Base-by-base conservation (phyloP, 2,888 invertebrate species). In the Netelia fuscicornis region DNA sequence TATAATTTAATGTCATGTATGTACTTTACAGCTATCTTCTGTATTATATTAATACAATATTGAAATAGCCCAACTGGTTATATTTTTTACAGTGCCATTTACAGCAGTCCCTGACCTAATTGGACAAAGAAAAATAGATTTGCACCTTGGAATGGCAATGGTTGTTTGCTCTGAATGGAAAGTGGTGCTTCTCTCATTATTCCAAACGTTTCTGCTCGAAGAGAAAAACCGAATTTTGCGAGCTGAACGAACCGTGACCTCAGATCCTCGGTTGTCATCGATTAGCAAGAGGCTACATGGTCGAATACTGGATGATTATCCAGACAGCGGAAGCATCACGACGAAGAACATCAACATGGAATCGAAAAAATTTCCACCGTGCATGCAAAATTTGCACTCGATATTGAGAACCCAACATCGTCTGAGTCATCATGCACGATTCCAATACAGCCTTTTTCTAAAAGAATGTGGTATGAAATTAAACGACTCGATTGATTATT, bases 381-480 rank as follows among this genome's bases (percentile, higher is more conserved):
- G 97, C 86, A 97, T 97, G 96, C 91, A 94, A 67, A 95, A 96
- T 89, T 94, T 96, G 67, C 96, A 96, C 89, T 90, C 91, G 78
- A 93, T 93, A 72, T 91, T 97, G 56, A 91, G 95, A 54, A 92
- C 90, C 11, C 95, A 94, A 71, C 96, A 97, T 90, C 95, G 97
- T 87, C 93, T 97, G n/a, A 94, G 95, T 23, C 96, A 97, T 90
- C 94, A 95, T 85, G 95, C 94, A 44, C 94, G 96, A 89, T 96
- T 97, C 89, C 95, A 96, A 88, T 96, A 96, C 87, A 96, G 96
- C 83, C 93, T 97, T 30, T 97, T 96, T 92, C 93, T 97, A 71
- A 97, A 97, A 94, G 96, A 96, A 88, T 95, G 96, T 89, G 97
- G 97, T 0, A 95, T 97, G 94, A 94, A 96, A 2, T 90, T 96